A percentile compares a stretch with the other conserved stretches of the same genome.
Conservation (phyloP, 1,140 invertebrate genomes). For the Phymastichus coffea region DNA sequence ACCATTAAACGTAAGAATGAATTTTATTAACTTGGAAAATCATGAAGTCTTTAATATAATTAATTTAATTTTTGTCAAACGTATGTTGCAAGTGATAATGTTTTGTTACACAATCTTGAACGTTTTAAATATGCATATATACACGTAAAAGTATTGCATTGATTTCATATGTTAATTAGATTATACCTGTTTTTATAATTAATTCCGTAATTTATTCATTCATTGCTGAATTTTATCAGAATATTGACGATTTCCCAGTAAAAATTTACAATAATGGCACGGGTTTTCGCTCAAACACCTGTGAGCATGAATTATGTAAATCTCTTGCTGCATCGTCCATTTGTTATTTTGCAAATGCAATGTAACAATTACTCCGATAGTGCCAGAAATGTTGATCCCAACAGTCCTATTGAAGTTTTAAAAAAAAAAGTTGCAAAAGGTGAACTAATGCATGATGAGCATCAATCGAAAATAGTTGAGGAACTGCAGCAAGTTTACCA, state of each 20-base stretch:
- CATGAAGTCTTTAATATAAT: constrained; percentile 1
- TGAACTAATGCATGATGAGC: constrained; percentile 66
- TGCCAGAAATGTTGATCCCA: constrained; percentile 8
- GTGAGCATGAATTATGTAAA: constrained; percentile 32
- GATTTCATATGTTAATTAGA: background rate
- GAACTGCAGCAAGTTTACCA: constrained; percentile 71
- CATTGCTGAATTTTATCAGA: constrained; percentile 1
- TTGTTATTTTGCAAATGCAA: constrained; percentile 26
- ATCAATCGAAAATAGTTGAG: constrained; percentile 70
- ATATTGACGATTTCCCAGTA: constrained; percentile 22
- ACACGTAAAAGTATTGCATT: background rate
- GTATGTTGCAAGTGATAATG: no score
- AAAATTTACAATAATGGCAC: constrained; percentile 34
- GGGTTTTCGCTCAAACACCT: constrained; percentile 34
- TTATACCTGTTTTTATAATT: background rate
- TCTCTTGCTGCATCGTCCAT: constrained; percentile 31
- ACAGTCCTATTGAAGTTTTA: constrained; percentile 58
- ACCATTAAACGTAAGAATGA: constrained; percentile 1
- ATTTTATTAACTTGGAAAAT: background rate
- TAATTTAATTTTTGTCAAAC: background rate
- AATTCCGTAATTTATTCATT: background rate
- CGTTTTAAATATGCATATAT: background rate
- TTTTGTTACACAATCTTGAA: constrained; percentile 5
- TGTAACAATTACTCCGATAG: constrained; percentile 29
- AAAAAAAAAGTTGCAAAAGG: constrained; percentile 62